Conservation (phyloP, 2,888 invertebrate species). For the Agrypnus murinus region DNA sequence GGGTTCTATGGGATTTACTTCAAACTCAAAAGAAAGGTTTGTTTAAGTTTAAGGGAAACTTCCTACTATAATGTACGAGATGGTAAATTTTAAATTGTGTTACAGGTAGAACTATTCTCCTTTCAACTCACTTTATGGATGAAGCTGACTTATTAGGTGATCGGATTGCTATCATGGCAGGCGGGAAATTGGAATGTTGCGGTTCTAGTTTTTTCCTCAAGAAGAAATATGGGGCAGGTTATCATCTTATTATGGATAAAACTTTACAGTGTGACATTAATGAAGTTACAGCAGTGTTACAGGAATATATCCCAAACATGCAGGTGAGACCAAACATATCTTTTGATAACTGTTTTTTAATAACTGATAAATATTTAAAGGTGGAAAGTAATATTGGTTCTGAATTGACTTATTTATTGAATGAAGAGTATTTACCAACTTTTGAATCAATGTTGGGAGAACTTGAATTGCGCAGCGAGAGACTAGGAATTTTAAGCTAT, state of each 20-base stretch:
- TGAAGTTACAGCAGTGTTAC: slow-evolving; percentile 76
- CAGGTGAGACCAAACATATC: slow-evolving; percentile 74
- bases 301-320: slow-evolving; percentile 78
- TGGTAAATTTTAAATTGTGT: too few species aligned
- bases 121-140: slow-evolving; percentile 94
- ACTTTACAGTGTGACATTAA: slow-evolving; percentile 71
- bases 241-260: slow-evolving; percentile 84
- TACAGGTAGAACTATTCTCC: slow-evolving; percentile 82
- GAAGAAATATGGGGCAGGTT: slow-evolving; percentile 89
- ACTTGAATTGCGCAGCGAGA: slow-evolving; percentile 76
- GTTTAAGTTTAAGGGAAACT: too few species aligned
- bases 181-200: slow-evolving; percentile 85
- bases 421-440: slow-evolving; percentile 75
- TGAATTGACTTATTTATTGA: slow-evolving; percentile 82
- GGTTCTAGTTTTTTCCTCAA: slow-evolving; percentile 89
- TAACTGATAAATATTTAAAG: slow-evolving; percentile 52
- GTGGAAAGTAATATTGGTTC: slow-evolving; percentile 84
- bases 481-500: slow-evolving; percentile 82
- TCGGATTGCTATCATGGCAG: slow-evolving; percentile 90
- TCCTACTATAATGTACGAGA: too few species aligned
- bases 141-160: slow-evolving; percentile 92
- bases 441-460: slow-evolving; percentile 82
- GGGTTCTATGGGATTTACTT: slow-evolving; percentile 90
- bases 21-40: slow-evolving; percentile 78
- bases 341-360: slow-evolving; percentile 64